phyloP scores from a whole-genome alignment of 2,113 vertebrate species.

The Dicaeum eximium region DNA sequence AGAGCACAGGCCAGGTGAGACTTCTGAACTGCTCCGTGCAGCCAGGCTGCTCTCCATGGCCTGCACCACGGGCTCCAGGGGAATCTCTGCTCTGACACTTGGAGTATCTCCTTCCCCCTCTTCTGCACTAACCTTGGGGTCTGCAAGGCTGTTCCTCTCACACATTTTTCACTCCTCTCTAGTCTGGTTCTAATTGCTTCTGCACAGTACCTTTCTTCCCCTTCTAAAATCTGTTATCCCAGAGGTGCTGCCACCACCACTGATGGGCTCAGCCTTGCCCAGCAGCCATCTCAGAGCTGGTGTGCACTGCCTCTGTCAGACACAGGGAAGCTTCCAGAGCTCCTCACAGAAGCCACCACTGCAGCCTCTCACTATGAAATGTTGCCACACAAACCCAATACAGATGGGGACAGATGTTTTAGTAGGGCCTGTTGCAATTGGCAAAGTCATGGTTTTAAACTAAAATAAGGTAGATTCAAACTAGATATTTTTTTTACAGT shows the following conservation, averaged over 20 bases:
- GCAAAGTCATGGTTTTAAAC: not conserved
- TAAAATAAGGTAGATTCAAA: not conserved
- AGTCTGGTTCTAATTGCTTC: not conserved
- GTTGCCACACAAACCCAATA: not conserved
- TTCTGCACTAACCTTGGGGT: not conserved
- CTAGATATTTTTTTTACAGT: not conserved
- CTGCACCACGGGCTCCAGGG: not conserved
- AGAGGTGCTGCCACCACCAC: not conserved
- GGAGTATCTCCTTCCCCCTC: not conserved
- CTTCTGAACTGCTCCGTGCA: not conserved
- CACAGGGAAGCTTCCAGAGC: not conserved
- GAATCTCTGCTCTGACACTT: not conserved
- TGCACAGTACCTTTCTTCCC: not conserved
- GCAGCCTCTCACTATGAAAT: not conserved
- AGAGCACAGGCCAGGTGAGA: not conserved
- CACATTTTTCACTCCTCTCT: not conserved
- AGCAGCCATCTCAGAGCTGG: fast-evolving
- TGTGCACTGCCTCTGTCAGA: not conserved
- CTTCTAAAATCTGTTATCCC: not conserved
- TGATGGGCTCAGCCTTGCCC: not conserved
- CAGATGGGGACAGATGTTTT: too few species aligned
- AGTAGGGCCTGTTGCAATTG: not conserved
- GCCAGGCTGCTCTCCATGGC: not conserved
- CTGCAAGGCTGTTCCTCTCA: not conserved
- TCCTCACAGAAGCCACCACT: not conserved